Evolutionary conservation across 2,113 vertebrate genomes (phyloP).

Genomic region (Oreochromis tanganicae): DNA sequence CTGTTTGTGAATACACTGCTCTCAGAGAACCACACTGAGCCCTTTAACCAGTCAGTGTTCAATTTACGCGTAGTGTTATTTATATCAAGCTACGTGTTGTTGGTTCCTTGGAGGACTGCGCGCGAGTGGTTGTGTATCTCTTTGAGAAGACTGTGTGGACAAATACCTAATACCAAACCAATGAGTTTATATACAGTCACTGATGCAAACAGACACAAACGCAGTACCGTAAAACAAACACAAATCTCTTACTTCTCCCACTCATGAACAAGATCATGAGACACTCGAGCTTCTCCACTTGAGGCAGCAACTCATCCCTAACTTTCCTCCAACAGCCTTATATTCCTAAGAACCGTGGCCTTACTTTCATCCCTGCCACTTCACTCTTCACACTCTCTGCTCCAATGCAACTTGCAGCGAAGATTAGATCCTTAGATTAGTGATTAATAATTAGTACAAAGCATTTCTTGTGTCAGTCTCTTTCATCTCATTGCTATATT

Average conservation of each 20-base stretch:
- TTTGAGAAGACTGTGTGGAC: background rate
- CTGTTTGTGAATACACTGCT: background rate
- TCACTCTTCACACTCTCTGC: background rate
- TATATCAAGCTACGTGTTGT: background rate
- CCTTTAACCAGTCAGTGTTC: background rate
- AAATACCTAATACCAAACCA: background rate
- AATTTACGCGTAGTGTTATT: background rate
- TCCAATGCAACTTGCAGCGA: background rate
- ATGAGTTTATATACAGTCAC: background rate
- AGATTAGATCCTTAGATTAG: background rate
- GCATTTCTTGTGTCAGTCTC: background rate
- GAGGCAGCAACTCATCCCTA: background rate
- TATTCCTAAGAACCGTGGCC: background rate
- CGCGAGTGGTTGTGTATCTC: background rate
- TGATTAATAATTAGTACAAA: background rate
- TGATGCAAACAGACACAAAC: background rate
- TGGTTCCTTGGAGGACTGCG: fast-evolving
- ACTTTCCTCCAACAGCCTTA: background rate
- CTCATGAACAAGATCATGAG: background rate
- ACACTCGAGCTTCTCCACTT: background rate
- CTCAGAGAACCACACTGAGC: background rate
- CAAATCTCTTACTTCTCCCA: background rate
- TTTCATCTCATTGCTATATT: background rate
- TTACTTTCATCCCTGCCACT: background rate
- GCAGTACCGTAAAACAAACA: background rate